Conservation (phyloP, 1,140 invertebrate genomes). For the Schlechtendalia chinensis region DNA sequence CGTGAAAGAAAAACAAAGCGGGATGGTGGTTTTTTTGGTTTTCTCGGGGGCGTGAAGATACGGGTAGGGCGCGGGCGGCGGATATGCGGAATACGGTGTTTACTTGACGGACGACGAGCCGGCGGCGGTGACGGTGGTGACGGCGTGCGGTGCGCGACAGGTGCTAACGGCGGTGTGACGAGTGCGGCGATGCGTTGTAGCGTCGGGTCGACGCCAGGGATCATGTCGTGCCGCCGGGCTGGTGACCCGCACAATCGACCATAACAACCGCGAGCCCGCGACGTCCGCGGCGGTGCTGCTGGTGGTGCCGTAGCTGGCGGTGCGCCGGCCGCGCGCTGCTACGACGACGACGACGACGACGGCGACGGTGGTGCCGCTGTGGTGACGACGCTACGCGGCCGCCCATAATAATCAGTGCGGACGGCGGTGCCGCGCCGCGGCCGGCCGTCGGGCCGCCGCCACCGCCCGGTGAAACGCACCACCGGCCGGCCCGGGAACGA, state of each 20-base stretch:
- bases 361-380: too few relatives aligned
- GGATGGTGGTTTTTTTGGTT: too few relatives aligned
- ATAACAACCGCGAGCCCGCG: slow-evolving; percentile 40
- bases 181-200: slow-evolving; percentile 39
- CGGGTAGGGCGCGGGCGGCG: too few relatives aligned
- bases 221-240: slow-evolving; percentile 48
- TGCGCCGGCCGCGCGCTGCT: slow-evolving; percentile 42
- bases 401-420: too few relatives aligned
- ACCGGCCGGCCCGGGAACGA: too few relatives aligned
- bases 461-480: too few relatives aligned
- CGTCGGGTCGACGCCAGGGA: slow-evolving; percentile 47
- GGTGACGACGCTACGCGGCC: too few relatives aligned
- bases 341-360: slow-evolving; percentile 47
- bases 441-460: slow-evolving; percentile 26
- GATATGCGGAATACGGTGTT: too few relatives aligned
- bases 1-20: too few relatives aligned
- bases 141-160: background rate
- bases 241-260: slow-evolving; percentile 49
- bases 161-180: slow-evolving; percentile 9
- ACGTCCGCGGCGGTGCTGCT: slow-evolving; percentile 35
- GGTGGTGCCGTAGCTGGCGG: too few relatives aligned
- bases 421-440: slow-evolving; percentile 32
- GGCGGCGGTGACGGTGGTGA: slow-evolving; percentile 2
- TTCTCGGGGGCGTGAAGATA: too few relatives aligned
- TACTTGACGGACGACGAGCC: slow-evolving; percentile 40